Evolutionary conservation across 1,140 invertebrate species (phyloP), one percentile per base, ranked within the genome.

Genomic region (Cotesia chilonis): DNA sequence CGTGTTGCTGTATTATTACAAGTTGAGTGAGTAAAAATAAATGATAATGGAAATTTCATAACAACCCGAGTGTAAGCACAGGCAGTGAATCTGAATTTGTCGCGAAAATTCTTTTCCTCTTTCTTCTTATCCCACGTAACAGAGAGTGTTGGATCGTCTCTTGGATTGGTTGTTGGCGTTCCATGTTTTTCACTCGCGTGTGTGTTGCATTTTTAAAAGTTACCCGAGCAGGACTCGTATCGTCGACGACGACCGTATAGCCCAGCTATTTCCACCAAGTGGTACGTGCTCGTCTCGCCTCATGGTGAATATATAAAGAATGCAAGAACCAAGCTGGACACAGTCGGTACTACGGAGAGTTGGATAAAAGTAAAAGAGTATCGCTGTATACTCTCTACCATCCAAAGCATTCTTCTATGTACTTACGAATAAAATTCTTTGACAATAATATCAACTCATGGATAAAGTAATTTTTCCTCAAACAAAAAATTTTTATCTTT

Each of bases 251-350:
- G 28, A 1, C 1, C 28, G 28, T 28, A 28, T 28, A 28, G 28
- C 28, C 66, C 51, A 68, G 12, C 66, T 35, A 68, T 68, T 68
- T 68, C 66, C 66, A 37, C 36, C 41, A 35, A 54, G 41, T n/a
- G 28, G 36, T 68, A 68, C 66, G 66, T 54, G 66, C 66, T 68
- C 66, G 66, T 68, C 51, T 52, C 64, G 36, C 51, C 64, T 52
- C 64, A 51, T 35, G 57, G 57, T 55, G 51, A 68, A 68, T 68
- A 35, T 68, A 68, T 68, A 65, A 68, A 68, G 66, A 68, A 68
- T 68, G 17, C 66, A 68, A 28, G 52, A 7, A 41, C 63, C 28
- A 65, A 51, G 63, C 41, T 51, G 66, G 51, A 68, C 66, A 68
- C 17, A 64, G 61, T 2, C 28, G 41, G 41, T 10, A 47, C 41